Evolutionary conservation across 2,888 invertebrate species (phyloP).

Genomic region (Altica lythri): DNA sequence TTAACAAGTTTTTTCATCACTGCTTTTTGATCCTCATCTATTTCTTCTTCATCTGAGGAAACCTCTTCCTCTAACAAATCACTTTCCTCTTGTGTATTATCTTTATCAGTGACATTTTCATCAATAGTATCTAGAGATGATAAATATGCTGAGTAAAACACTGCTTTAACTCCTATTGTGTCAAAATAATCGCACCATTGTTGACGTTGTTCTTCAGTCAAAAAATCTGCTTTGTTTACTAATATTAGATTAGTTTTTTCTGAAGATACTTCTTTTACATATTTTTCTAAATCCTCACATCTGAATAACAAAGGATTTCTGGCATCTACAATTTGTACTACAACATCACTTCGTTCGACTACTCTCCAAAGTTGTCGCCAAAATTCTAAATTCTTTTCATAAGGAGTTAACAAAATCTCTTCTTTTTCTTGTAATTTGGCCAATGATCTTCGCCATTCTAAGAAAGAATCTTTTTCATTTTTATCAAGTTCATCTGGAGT

Average conservation of each 20-base stretch:
- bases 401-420: constrained; percentile 88
- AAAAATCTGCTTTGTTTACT: constrained; percentile 94
- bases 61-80: constrained; percentile 35
- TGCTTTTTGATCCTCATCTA: background rate
- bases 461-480: constrained; percentile 81
- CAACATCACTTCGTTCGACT: constrained; percentile 92
- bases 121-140: constrained; percentile 55
- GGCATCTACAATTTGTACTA: constrained; percentile 95
- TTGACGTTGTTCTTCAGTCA: constrained; percentile 78
- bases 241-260: constrained; percentile 81
- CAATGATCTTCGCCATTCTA: constrained; percentile 88
- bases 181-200: constrained; percentile 87
- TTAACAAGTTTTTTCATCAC: constrained; percentile 53
- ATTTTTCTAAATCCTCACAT: constrained; percentile 88
- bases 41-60: constrained; percentile 20
- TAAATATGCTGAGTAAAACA: constrained; percentile 89
- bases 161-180: constrained; percentile 68
- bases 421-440: constrained; percentile 79
- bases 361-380: constrained; percentile 99
- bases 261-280: constrained; percentile 70
- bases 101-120: constrained; percentile 33
- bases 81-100: constrained; percentile 21
- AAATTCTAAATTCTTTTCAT: constrained; percentile 96
- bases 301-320: constrained; percentile 88
- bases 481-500: constrained; percentile 79